These are phyloP conservation scores for Xanthorhoe spadicearia DNA, from an alignment of 2,888 invertebrate genomes.

Conservation along the genomic window DNA sequence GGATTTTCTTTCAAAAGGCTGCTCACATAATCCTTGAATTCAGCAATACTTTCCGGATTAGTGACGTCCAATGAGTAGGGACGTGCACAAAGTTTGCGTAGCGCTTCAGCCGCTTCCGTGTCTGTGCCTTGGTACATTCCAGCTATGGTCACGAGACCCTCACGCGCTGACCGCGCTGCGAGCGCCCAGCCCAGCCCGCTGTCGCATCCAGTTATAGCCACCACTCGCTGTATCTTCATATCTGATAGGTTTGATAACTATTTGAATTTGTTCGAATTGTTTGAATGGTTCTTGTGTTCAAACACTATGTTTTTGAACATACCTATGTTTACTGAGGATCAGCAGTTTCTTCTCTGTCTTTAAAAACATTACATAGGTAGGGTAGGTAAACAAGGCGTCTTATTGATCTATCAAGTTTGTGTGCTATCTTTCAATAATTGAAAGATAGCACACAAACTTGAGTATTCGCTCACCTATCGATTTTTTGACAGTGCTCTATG, in stretches of 20 bases:
- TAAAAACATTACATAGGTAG: too few relatives aligned
- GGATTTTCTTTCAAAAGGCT: conserved; percentile 77
- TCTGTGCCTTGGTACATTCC: conserved; percentile 88
- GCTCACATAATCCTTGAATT: conserved; percentile 76
- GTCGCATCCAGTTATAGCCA: conserved; percentile 93
- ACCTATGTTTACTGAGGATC: too few relatives aligned
- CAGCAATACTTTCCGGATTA: conserved; percentile 81
- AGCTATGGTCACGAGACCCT: conserved; percentile 91
- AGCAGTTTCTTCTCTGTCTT: too few relatives aligned
- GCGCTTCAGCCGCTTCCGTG: conserved; percentile 79
- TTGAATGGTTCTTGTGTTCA: too few relatives aligned
- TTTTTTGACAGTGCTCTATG: too few relatives aligned
- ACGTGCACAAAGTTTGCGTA: conserved; percentile 68
- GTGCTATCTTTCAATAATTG: too few relatives aligned
- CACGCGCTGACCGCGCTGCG: conserved; percentile 85
- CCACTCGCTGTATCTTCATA: conserved; percentile 71
- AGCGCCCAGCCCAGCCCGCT: conserved; percentile 92
- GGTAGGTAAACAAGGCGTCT: too few relatives aligned
- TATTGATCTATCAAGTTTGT: too few relatives aligned
- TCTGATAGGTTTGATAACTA: background rate
- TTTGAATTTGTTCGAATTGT: too few relatives aligned
- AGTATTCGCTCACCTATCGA: too few relatives aligned
- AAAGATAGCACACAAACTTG: too few relatives aligned
- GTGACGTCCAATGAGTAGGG: conserved; percentile 88
- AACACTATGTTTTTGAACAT: too few relatives aligned